Percentiles rank a stretch among this genome's conserved stretches.
Conservation (phyloP, 2,113 vertebrate species). For the Rhadina sibilatrix region DNA sequence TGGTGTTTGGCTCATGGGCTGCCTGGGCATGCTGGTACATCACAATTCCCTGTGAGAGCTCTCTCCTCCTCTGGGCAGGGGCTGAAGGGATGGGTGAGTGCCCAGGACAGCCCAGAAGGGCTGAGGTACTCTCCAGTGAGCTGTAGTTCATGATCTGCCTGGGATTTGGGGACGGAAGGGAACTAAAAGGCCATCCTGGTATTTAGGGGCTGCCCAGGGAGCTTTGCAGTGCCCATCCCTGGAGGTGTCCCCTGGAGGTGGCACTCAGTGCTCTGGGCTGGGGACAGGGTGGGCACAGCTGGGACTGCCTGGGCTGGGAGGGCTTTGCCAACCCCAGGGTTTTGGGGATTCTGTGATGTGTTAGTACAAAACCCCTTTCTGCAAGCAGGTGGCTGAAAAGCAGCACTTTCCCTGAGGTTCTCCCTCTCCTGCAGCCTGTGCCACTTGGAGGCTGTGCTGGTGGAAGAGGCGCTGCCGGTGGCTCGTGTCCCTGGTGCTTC, state of each 20-base stretch:
- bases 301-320: neutral
- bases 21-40: rapidly evolving
- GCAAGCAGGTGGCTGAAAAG: neutral
- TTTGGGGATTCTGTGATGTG: neutral
- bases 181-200: neutral
- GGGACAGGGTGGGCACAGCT: neutral
- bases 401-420: neutral
- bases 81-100: rapidly evolving
- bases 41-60: rapidly evolving
- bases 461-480: neutral
- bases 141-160: neutral
- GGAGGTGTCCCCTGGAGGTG: neutral
- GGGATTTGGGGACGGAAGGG: neutral
- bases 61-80: neutral
- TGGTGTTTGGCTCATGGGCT: neutral
- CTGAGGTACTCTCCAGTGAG: rapidly evolving
- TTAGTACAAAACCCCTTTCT: neutral
- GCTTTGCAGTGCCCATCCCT: neutral
- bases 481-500: neutral
- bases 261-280: neutral
- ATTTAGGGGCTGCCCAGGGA: neutral
- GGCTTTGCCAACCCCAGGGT: neutral
- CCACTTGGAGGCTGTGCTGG: neutral
- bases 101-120: neutral
- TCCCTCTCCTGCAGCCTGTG: neutral